A percentile compares a stretch with the other conserved stretches of the same genome.
phyloP scores from a whole-genome alignment of 2,113 vertebrate genomes.

The Galbula dea region DNA sequence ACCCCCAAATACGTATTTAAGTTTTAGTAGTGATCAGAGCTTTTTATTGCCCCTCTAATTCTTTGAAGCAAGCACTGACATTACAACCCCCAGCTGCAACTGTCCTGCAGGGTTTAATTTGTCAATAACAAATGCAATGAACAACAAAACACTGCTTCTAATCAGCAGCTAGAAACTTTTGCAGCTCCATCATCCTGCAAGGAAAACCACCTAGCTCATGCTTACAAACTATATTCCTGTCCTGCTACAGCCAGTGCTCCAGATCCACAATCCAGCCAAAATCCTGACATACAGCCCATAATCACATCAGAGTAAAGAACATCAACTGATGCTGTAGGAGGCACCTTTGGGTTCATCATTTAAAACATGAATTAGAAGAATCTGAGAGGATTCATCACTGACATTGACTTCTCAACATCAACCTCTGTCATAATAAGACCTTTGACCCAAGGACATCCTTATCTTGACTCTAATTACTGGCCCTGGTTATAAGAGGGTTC shows the following conservation, averaged over 20 bases:
- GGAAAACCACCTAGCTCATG: background rate
- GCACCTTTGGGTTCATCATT: constrained; percentile 52
- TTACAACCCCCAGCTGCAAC: background rate
- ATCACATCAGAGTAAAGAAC: constrained; percentile 9
- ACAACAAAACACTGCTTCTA: background rate
- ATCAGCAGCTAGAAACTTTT: background rate
- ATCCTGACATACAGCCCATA: background rate
- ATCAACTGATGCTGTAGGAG: constrained; percentile 58
- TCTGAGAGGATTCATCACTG: constrained; percentile 7
- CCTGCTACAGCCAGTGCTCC: background rate
- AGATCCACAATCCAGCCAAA: background rate
- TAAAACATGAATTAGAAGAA: constrained; percentile 40
- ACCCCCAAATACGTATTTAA: background rate
- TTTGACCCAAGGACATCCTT: constrained; percentile 65
- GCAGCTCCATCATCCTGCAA: background rate
- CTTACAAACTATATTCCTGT: background rate
- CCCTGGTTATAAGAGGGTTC: constrained; percentile 60
- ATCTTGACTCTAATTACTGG: constrained; percentile 62
- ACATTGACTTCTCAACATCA: background rate
- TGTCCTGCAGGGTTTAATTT: background rate
- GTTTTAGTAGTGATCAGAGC: background rate
- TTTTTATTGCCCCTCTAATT: background rate
- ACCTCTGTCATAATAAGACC: constrained; percentile 35
- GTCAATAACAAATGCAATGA: background rate
- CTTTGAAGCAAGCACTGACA: background rate